Evolutionary conservation across 2,797 vertebrate genomes (phyloP).

Genomic region (Fringilla coelebs): DNA sequence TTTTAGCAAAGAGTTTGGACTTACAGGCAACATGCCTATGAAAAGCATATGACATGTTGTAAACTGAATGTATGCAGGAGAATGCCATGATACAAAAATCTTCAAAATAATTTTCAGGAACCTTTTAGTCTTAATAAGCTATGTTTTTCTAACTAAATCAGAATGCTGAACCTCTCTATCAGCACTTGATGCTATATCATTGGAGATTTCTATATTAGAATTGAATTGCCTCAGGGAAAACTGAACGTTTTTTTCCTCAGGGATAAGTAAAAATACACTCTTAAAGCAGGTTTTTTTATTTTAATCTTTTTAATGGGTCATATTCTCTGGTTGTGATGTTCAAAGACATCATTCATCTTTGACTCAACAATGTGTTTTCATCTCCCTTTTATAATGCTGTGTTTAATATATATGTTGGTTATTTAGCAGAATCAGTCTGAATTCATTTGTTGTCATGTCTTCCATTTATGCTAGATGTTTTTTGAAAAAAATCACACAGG

Average conservation of each 20-base stretch:
- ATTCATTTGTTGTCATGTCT: neutral
- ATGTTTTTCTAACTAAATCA: neutral
- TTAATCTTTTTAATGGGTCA: neutral
- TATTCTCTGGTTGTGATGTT: constrained; percentile 25
- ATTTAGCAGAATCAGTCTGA: neutral
- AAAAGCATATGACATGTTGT: neutral
- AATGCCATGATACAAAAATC: neutral
- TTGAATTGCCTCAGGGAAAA: neutral
- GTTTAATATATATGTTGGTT: neutral
- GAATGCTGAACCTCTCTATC: neutral
- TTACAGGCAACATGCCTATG: neutral
- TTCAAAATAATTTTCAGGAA: neutral
- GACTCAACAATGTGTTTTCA: neutral
- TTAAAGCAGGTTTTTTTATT: neutral
- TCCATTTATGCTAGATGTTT: neutral
- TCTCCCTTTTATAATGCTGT: neutral
- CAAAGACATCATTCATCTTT: constrained; percentile 47
- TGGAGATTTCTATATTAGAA: neutral
- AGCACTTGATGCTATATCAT: neutral
- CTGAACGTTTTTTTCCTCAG: neutral
- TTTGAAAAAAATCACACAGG: neutral
- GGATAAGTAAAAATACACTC: neutral
- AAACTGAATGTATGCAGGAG: neutral
- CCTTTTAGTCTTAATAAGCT: neutral
- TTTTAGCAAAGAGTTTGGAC: neutral